A percentile compares a stretch with the other conserved stretches of the same genome.
Evolutionary conservation across 2,797 vertebrate genomes (phyloP).

Genomic region (Balearica regulorum): DNA sequence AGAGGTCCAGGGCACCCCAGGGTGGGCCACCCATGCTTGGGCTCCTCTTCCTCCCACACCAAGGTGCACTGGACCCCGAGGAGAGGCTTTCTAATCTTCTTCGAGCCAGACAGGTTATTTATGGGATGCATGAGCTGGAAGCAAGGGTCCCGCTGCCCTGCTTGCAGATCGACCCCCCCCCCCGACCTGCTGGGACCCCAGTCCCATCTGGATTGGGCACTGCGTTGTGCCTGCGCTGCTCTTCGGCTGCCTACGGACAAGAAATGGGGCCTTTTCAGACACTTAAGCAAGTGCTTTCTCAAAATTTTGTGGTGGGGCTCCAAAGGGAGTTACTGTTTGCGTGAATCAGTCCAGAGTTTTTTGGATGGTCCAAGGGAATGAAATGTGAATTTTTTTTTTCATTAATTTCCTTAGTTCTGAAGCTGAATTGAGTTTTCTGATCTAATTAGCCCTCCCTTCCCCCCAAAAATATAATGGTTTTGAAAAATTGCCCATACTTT

Average conservation of each 20-base stretch:
- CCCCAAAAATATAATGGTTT: neutral
- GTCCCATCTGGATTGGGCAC: rapidly evolving
- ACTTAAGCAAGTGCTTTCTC: neutral
- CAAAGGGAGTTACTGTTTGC: neutral
- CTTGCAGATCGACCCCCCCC: neutral
- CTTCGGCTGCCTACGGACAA: neutral
- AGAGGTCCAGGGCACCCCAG: neutral
- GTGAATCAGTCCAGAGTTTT: neutral
- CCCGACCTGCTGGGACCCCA: neutral
- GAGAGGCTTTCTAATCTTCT: neutral
- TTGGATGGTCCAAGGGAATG: neutral
- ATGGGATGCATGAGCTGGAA: neutral
- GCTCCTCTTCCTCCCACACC: neutral
- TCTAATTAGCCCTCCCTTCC: neutral
- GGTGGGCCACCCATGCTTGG: neutral
- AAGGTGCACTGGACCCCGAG: neutral
- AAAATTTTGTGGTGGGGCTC: neutral
- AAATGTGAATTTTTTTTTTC: neutral
- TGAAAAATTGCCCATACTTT: neutral
- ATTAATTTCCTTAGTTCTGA: neutral
- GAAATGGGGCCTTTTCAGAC: neutral
- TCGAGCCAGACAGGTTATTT: neutral
- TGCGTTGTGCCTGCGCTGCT: neutral
- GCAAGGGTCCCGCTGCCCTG: neutral
- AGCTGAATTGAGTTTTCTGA: neutral